Conservation (phyloP, 2,888 invertebrate species). For the Acleris laterana region DNA sequence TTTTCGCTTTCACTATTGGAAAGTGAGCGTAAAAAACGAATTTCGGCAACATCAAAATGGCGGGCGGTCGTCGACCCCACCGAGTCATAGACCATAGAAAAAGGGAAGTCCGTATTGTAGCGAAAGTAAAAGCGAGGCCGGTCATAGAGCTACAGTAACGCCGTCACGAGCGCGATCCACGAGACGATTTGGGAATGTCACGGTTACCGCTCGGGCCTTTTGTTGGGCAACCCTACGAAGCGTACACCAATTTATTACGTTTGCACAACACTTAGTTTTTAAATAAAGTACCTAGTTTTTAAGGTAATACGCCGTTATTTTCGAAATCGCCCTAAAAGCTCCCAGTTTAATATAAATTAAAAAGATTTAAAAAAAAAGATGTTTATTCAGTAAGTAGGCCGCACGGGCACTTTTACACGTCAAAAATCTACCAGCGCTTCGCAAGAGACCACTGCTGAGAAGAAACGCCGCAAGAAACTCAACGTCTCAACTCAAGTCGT, state of each 20-base stretch:
- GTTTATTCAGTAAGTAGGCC: no score
- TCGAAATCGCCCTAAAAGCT: no score
- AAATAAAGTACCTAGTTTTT: not conserved
- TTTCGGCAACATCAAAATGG: conserved; percentile 80
- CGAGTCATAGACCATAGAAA: conserved; percentile 74
- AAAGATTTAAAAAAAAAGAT: no score
- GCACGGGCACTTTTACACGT: no score
- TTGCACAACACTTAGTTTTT: conserved; percentile 49
- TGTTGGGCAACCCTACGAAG: conserved; percentile 60
- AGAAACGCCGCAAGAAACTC: no score
- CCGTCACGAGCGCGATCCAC: conserved; percentile 73
- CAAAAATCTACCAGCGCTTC: no score
- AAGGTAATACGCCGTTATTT: no score
- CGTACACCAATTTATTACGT: conserved; percentile 43
- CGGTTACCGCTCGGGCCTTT: conserved; percentile 64
- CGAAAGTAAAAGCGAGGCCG: conserved; percentile 75
- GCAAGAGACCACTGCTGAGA: no score
- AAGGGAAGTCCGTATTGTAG: conserved; percentile 72
- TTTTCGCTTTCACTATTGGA: conserved; percentile 84
- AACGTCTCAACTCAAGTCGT: no score
- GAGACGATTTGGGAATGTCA: conserved; percentile 82
- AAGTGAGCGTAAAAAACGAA: conserved; percentile 83
- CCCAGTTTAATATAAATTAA: no score
- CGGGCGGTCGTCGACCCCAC: conserved; percentile 73
- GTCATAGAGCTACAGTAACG: conserved; percentile 54